Evolutionary conservation across 2,888 invertebrate genomes (phyloP).

Genomic region (Drosophila subquinaria): DNA sequence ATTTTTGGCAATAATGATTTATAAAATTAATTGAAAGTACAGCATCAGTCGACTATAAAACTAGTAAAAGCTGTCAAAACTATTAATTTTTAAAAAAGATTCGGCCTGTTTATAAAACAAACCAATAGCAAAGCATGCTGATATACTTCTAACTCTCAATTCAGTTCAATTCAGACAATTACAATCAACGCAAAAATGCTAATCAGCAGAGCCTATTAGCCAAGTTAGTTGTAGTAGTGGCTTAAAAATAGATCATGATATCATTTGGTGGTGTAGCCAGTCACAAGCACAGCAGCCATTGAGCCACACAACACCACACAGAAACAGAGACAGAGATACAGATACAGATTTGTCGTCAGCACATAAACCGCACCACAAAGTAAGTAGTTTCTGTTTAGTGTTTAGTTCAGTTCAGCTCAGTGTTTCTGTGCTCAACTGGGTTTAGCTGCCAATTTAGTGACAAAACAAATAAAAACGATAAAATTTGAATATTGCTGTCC

Average conservation of each 20-base stretch:
- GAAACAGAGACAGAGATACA: neutral
- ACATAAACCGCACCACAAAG: conserved; percentile 43
- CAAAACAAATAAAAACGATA: conserved; percentile 66
- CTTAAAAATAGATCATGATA: conserved; percentile 73
- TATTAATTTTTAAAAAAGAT: neutral
- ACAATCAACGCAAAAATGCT: conserved; percentile 45
- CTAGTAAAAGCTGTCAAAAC: neutral
- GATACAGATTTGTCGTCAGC: conserved; percentile 18
- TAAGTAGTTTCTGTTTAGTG: conserved; percentile 62
- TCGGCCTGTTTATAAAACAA: neutral
- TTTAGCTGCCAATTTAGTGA: conserved; percentile 76
- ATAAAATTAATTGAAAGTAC: too few species aligned
- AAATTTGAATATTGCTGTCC: conserved; percentile 69
- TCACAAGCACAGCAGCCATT: conserved; percentile 44
- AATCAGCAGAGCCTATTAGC: conserved; percentile 52
- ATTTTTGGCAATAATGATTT: too few species aligned
- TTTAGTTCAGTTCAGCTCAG: conserved; percentile 25
- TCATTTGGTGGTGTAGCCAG: conserved; percentile 66
- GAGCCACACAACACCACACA: conserved; percentile 3
- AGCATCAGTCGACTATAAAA: neutral
- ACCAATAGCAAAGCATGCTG: neutral
- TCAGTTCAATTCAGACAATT: conserved; percentile 33
- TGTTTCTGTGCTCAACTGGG: conserved; percentile 42
- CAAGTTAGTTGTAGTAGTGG: conserved; percentile 26
- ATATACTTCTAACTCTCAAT: neutral